These are phyloP conservation scores for Takifugu flavidus DNA, from an alignment of 2,113 vertebrate genomes.

Conservation along the genomic window DNA sequence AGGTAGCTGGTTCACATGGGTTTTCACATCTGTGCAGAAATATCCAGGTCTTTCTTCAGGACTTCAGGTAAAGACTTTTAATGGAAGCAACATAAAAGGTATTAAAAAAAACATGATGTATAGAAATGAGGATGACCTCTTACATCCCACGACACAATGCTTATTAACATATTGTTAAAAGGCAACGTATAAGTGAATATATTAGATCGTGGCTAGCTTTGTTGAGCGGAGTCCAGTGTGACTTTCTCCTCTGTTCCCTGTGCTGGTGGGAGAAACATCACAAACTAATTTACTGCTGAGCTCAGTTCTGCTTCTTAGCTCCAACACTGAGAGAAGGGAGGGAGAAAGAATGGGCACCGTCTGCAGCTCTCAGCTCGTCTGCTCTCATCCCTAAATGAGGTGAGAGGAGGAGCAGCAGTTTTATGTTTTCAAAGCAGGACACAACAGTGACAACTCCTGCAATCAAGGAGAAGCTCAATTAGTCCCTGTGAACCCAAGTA, in stretches of 20 bases:
- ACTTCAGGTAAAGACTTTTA: no score
- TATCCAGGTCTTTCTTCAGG: no score
- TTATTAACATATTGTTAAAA: no score
- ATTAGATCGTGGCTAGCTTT: no score
- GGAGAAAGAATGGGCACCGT: neutral
- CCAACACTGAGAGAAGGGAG: conserved; percentile 10
- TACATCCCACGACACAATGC: no score
- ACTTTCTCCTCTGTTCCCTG: conserved; percentile 1
- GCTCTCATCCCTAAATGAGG: conserved; percentile 36
- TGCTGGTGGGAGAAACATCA: conserved; percentile 11
- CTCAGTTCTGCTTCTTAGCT: conserved; percentile 12
- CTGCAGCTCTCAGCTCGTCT: conserved; percentile 5
- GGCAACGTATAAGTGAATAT: no score
- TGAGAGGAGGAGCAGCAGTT: conserved; percentile 35
- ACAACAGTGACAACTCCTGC: conserved; percentile 22
- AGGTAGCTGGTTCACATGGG: neutral
- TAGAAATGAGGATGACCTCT: no score
- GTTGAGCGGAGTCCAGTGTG: neutral
- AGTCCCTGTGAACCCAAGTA: conserved; percentile 10
- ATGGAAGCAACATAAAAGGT: no score
- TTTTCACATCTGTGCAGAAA: no score
- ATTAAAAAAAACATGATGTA: no score
- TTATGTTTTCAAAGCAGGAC: conserved; percentile 32
- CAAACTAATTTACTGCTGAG: conserved; percentile 2
- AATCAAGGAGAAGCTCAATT: conserved; percentile 40